Conservation (phyloP, 2,797 vertebrate genomes). For the Pangasius macronema region DNA sequence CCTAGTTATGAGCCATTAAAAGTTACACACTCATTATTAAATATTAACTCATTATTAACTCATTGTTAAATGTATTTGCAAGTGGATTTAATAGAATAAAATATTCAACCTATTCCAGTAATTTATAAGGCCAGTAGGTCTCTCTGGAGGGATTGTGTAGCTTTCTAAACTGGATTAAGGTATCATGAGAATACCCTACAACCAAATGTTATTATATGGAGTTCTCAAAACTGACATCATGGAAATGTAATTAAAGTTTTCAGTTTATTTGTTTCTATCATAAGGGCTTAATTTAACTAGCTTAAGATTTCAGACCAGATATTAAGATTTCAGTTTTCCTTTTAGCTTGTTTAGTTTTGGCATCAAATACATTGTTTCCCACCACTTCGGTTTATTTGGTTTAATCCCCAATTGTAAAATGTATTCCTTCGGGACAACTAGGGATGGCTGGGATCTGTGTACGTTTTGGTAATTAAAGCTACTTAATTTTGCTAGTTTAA, state of each 20-base stretch:
- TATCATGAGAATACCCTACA: not conserved
- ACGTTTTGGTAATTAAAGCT: not conserved
- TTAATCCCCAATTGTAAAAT: not conserved
- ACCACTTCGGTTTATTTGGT: not conserved
- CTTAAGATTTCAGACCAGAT: not conserved
- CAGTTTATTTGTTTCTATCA: not conserved
- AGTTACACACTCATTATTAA: conserved; percentile 25
- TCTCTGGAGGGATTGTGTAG: not conserved
- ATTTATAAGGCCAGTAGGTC: not conserved
- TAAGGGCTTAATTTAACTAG: not conserved
- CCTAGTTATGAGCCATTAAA: conserved; percentile 25
- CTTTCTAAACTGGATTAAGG: not conserved
- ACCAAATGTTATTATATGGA: not conserved
- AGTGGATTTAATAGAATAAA: conserved; percentile 12
- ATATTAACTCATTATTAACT: conserved; percentile 8
- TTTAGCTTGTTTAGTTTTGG: not conserved
- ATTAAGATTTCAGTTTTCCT: not conserved
- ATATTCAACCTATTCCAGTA: not conserved
- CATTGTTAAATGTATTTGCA: conserved; percentile 29
- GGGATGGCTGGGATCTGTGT: not conserved
- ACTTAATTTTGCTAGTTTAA: not conserved
- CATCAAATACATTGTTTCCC: not conserved
- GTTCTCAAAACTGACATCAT: not conserved
- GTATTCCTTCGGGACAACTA: not conserved
- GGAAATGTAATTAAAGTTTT: not conserved